A percentile compares a stretch with the other conserved stretches of the same genome.
Evolutionary conservation across 2,888 invertebrate genomes (phyloP).

Genomic region (Pegoplata infirma): DNA sequence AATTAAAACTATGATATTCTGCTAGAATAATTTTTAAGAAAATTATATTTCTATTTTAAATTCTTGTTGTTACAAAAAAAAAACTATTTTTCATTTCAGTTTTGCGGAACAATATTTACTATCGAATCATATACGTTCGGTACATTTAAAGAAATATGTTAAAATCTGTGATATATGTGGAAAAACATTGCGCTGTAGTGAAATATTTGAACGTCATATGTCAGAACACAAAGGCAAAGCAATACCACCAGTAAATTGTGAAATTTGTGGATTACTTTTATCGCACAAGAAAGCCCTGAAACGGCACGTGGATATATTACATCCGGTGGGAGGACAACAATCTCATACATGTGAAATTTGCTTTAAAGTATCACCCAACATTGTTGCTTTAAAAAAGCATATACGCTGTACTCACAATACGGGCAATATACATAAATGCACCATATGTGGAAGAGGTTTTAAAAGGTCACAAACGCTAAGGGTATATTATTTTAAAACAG

Average conservation of each 20-base stretch:
- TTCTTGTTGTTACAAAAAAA: too few species aligned
- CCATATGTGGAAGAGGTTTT: background rate
- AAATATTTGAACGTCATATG: slow-evolving; percentile 71
- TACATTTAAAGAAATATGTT: slow-evolving; percentile 72
- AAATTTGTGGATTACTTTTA: slow-evolving; percentile 68
- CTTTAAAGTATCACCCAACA: background rate
- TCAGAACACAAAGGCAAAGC: slow-evolving; percentile 70
- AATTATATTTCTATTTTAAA: too few species aligned
- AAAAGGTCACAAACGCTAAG: background rate
- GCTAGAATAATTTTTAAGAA: too few species aligned
- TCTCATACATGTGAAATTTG: slow-evolving; percentile 1
- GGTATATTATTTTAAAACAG: background rate
- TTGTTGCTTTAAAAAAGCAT: background rate
- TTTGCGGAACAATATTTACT: slow-evolving; percentile 68
- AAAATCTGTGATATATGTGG: slow-evolving; percentile 75
- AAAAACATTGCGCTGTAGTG: slow-evolving; percentile 70
- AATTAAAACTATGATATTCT: too few species aligned
- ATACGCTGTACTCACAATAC: background rate
- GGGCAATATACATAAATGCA: background rate
- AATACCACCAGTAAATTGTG: slow-evolving; percentile 69
- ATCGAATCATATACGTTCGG: slow-evolving; percentile 70
- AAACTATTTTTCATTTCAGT: background rate
- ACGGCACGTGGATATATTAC: background rate
- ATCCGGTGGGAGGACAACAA: slow-evolving; percentile 8
- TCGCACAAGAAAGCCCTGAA: background rate